Evolutionary conservation across 2,113 vertebrate species (phyloP).

Genomic region (Tympanuchus pallidicinctus): DNA sequence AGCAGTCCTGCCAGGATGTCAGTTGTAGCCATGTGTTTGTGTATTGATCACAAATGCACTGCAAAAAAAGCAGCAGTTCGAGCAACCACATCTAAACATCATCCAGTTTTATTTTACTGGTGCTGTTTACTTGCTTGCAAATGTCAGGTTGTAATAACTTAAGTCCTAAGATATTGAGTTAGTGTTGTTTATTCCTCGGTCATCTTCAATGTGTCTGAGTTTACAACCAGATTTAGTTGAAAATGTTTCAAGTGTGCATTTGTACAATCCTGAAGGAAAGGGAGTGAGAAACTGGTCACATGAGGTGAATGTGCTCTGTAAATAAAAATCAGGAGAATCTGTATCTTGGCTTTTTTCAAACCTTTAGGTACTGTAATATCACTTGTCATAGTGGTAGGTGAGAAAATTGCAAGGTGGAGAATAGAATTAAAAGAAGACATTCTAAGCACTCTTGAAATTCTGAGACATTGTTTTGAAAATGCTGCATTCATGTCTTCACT

Average conservation of each 20-base stretch:
- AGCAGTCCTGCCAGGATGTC: neutral
- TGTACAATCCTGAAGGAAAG: neutral
- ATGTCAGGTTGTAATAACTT: neutral
- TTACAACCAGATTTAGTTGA: neutral
- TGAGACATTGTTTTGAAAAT: neutral
- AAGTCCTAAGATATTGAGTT: neutral
- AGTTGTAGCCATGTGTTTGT: accelerated
- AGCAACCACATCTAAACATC: neutral
- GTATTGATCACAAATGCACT: neutral
- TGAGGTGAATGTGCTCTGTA: neutral
- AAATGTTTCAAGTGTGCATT: neutral
- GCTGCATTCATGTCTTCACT: neutral
- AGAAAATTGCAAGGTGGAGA: neutral
- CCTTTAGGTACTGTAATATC: neutral
- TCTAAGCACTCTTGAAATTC: neutral
- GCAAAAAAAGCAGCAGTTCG: too few relatives aligned
- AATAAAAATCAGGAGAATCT: neutral
- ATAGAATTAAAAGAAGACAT: neutral
- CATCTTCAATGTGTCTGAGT: neutral
- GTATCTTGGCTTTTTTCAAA: neutral
- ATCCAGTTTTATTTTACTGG: neutral
- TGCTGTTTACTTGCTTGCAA: neutral
- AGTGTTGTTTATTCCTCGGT: neutral
- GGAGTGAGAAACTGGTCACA: neutral
- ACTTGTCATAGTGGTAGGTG: neutral